Evolutionary conservation across 2,888 invertebrate genomes (phyloP).

Genomic region (Osmoderma eremita): DNA sequence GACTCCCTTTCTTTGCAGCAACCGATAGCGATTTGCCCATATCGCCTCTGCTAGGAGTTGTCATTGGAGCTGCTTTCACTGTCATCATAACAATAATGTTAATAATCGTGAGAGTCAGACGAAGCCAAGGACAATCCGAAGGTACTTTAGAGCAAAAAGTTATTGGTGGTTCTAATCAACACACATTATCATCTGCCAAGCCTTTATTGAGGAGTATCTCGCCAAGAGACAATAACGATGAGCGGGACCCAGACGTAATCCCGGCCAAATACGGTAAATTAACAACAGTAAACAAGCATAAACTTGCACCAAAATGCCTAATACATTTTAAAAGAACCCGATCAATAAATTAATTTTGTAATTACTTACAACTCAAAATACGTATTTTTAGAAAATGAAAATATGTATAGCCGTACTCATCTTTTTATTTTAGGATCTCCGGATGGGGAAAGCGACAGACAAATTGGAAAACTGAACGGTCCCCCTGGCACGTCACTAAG

Average conservation of each 20-base stretch:
- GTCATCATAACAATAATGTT: constrained; percentile 66
- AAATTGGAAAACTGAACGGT: constrained; percentile 54
- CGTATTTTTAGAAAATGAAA: neutral
- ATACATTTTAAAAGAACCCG: neutral
- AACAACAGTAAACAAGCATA: neutral
- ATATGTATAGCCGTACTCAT: neutral
- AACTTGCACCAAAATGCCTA: neutral
- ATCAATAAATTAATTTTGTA: too few species aligned
- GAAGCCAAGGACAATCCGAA: constrained; percentile 56
- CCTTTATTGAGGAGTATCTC: constrained; percentile 60
- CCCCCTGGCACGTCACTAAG: constrained; percentile 54
- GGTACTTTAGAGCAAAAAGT: constrained; percentile 62
- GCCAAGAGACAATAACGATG: constrained; percentile 64
- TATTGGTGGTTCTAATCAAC: constrained; percentile 58
- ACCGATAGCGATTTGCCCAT: constrained; percentile 67
- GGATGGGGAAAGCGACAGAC: constrained; percentile 58
- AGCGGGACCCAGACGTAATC: constrained; percentile 78
- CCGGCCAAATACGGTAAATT: constrained; percentile 77
- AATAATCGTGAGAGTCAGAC: constrained; percentile 65
- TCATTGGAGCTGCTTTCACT: constrained; percentile 67
- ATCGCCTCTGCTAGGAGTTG: constrained; percentile 68
- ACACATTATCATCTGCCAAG: constrained; percentile 60
- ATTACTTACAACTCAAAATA: too few species aligned
- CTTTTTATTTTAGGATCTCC: constrained; percentile 56
- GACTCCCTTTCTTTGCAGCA: constrained; percentile 65